Conservation (phyloP, 2,888 invertebrate genomes). For the Ochropleura leucogaster region DNA sequence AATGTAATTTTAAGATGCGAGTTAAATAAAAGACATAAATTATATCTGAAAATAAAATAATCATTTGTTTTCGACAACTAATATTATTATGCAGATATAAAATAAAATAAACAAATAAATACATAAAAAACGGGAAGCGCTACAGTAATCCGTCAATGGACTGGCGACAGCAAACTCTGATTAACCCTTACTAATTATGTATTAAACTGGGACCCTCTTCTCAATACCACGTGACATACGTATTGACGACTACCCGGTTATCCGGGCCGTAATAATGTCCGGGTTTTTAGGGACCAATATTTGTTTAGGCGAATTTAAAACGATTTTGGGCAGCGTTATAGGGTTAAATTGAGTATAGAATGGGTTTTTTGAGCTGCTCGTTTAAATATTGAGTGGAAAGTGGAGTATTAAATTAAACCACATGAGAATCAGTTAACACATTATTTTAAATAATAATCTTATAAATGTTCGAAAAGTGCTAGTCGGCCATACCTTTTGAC, state of each 20-base stretch:
- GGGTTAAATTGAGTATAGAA: conserved; percentile 38
- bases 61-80: too few species aligned
- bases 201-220: conserved; percentile 63
- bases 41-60: too few species aligned
- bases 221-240: conserved; percentile 37
- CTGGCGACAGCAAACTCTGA: conserved; percentile 57
- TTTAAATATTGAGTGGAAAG: conserved; percentile 34
- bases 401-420: conserved; percentile 27
- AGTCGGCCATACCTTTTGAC: too few species aligned
- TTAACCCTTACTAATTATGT: conserved; percentile 62
- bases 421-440: conserved; percentile 10
- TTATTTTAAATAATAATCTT: too few species aligned
- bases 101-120: too few species aligned
- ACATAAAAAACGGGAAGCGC: too few species aligned
- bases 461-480: too few species aligned
- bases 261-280: conserved; percentile 43
- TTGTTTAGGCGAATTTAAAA: conserved; percentile 53
- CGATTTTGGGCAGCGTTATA: conserved; percentile 36
- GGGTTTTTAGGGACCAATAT: conserved; percentile 52
- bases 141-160: conserved; percentile 26
- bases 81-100: too few species aligned
- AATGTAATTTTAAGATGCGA: too few species aligned
- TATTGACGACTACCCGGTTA: conserved; percentile 53
- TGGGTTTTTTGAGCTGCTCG: conserved; percentile 27
- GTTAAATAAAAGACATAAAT: too few species aligned